A percentile compares a stretch with the other conserved stretches of the same genome.
These are phyloP conservation scores for Pollimyrus isidori DNA, from an alignment of 2,113 vertebrate genomes.

Conservation along the genomic window DNA sequence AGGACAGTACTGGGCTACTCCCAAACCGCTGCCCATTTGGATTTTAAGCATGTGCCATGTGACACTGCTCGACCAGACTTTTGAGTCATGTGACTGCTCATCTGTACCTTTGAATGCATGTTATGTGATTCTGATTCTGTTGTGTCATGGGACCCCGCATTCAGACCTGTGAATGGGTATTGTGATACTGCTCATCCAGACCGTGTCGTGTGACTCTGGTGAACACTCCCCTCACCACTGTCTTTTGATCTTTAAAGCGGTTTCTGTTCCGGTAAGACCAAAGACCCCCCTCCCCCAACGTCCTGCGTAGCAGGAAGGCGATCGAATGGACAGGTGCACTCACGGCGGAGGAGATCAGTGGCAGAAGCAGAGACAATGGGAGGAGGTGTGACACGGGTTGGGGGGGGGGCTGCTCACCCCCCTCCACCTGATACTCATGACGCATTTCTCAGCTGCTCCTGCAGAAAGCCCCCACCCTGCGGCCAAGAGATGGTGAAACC, in stretches of 20 bases:
- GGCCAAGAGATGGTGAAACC: not conserved
- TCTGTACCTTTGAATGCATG: not conserved
- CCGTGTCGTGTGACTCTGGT: not conserved
- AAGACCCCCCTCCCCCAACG: not conserved
- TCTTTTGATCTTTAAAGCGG: not conserved
- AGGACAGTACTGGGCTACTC: not conserved
- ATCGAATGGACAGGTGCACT: not conserved
- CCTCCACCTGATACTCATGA: not conserved
- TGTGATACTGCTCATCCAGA: not conserved
- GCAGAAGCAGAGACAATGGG: not conserved
- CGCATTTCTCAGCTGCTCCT: not conserved
- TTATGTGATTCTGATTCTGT: not conserved
- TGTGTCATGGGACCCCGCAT: not conserved
- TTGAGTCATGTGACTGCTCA: not conserved
- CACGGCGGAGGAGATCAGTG: not conserved
- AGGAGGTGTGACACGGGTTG: not conserved
- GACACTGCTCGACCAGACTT: not conserved
- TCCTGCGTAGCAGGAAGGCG: not conserved
- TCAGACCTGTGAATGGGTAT: not conserved
- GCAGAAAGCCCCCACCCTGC: not conserved
- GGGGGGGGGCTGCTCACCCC: not conserved
- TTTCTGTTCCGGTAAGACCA: not conserved
- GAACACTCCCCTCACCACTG: not conserved
- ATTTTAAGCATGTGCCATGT: not conserved
- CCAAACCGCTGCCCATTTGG: not conserved